Percentiles rank a stretch among this genome's conserved stretches.
These are phyloP conservation scores for Meles meles DNA, from an alignment of 2,113 vertebrate species.

Conservation along the genomic window DNA sequence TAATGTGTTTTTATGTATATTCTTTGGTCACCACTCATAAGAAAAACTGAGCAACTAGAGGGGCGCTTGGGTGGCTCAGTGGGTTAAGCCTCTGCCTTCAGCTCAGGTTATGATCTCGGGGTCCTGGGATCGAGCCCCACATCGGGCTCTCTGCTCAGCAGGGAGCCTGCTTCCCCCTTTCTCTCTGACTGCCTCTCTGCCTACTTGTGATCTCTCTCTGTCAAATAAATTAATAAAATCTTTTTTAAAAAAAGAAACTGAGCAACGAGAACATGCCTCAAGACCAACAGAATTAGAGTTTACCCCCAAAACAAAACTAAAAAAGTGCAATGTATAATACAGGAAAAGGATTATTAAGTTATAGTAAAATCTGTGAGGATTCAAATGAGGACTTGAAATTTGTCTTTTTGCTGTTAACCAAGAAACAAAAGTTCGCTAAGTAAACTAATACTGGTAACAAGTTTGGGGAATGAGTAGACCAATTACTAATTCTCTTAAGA, in stretches of 20 bases:
- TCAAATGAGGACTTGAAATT: neutral
- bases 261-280: neutral
- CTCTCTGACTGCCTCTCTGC: too few species aligned
- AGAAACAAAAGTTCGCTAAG: neutral
- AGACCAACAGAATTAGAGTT: neutral
- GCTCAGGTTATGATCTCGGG: too few species aligned
- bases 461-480: neutral
- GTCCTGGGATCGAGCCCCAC: too few species aligned
- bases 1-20: neutral
- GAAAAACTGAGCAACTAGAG: neutral
- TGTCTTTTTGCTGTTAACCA: neutral
- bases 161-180: too few species aligned
- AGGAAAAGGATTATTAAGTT: neutral
- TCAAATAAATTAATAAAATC: too few species aligned
- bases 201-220: too few species aligned
- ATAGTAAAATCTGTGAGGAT: neutral
- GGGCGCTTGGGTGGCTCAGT: too few species aligned
- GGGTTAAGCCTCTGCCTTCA: too few species aligned
- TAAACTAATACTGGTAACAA: constrained; percentile 29
- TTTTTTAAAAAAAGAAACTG: too few species aligned
- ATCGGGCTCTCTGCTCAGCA: too few species aligned
- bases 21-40: neutral
- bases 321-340: neutral
- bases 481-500: neutral
- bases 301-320: neutral